A percentile compares a stretch with the other conserved stretches of the same genome.
phyloP scores from a whole-genome alignment of 2,797 vertebrate species.

The Mus caroli region DNA sequence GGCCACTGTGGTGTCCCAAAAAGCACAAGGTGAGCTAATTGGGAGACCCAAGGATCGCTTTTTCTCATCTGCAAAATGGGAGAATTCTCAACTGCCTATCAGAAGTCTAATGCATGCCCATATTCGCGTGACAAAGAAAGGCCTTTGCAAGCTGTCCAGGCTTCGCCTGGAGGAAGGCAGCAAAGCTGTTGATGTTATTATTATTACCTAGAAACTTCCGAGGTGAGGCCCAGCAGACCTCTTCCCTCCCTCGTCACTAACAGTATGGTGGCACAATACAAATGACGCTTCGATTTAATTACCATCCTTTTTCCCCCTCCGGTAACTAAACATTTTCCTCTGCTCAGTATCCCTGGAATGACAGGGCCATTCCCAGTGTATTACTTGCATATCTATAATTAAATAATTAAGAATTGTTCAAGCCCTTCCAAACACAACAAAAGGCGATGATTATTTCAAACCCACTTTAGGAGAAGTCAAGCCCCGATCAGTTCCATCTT shows the following conservation, averaged over 20 bases:
- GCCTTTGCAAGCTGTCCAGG: background rate
- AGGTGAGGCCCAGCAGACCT: conserved; percentile 72
- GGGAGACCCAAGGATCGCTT: background rate
- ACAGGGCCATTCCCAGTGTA: conserved; percentile 90
- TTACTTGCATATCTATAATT: conserved; percentile 91
- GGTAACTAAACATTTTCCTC: conserved; percentile 91
- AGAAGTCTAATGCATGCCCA: background rate
- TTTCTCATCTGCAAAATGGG: conserved; percentile 56
- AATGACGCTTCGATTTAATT: conserved; percentile 89
- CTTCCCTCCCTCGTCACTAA: conserved; percentile 80
- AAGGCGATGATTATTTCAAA: conserved; percentile 89
- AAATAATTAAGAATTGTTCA: conserved; percentile 92
- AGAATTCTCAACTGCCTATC: background rate
- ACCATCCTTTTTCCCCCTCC: conserved; percentile 85
- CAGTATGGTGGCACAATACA: conserved; percentile 82
- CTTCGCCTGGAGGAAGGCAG: accelerated
- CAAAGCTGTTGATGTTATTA: accelerated
- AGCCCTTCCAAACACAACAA: conserved; percentile 91
- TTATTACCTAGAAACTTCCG: background rate
- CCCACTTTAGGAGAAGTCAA: conserved; percentile 90
- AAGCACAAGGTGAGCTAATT: background rate
- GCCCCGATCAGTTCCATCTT: conserved; percentile 90
- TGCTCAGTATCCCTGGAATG: conserved; percentile 90
- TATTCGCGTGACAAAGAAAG: background rate
- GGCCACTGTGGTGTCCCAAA: accelerated